Base-by-base conservation (phyloP, 2,888 invertebrate species). In the Microctonus hyperodae region DNA sequence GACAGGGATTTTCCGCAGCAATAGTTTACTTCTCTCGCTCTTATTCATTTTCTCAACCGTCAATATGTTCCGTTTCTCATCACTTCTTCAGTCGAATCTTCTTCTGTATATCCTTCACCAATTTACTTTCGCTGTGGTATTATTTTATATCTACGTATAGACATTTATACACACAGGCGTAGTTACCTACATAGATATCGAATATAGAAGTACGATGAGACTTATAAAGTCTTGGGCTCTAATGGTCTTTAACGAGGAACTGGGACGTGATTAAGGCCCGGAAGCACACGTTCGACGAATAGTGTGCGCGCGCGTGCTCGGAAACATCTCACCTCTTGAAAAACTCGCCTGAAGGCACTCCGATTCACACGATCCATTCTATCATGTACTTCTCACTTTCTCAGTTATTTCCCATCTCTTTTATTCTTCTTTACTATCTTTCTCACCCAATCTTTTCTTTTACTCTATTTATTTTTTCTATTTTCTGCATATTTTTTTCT, bases 181-280 rank as follows among this genome's bases (percentile, higher is more conserved):
- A n/a, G n/a, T n/a, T n/a, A n/a, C n/a, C n/a, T n/a, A n/a, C n/a
- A n/a, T n/a, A n/a, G n/a, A n/a, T n/a, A n/a, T n/a, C n/a, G n/a
- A n/a, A n/a, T 13, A n/a, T 13, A n/a, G 37, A 37, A n/a, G 53
- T 28, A 23, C 28, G 23, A 28, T 28, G 25, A 28, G 25, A 28
- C 53, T 23, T 7, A 25, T 53, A 53, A 37, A 53, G 53, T 53
- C 65, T 51, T 44, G 22, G 44, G 48, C 53, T 56, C 48, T 62
- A 62, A 67, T 67, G 66, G 66, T 37, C 66, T 62, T 67, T 50
- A 67, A 50, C 58, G 31, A 56, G 40, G 53, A 63, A 58, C 67
- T 62, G 37, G 62, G 51, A 67, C 67, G 56, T 57, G 57, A 67
- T 67, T 67, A 67, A 63, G 63, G 55, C 62, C 63, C 63, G 51